phyloP scores from a whole-genome alignment of 2,888 invertebrate genomes.

The Prosapia bicincta region DNA sequence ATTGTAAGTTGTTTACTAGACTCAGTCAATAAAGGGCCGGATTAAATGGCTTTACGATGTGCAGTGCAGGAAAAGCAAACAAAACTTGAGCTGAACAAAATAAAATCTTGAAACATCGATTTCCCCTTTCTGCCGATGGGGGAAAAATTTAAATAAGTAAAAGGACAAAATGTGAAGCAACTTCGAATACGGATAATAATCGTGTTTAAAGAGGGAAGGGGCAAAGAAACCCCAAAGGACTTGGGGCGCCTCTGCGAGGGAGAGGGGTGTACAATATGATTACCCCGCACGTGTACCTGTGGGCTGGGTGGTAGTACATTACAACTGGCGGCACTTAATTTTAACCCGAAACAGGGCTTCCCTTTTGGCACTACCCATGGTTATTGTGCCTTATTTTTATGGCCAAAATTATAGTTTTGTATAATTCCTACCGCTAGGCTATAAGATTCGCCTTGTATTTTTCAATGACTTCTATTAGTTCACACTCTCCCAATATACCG shows the following conservation, averaged over 20 bases:
- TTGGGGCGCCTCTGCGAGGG: not conserved
- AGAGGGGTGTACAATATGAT: not conserved
- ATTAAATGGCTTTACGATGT: not conserved
- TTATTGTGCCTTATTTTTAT: no score
- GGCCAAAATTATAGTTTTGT: no score
- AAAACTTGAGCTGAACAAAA: not conserved
- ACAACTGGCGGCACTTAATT: not conserved
- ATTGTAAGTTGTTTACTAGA: not conserved
- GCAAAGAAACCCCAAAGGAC: not conserved
- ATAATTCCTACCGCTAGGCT: no score
- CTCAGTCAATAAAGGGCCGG: not conserved
- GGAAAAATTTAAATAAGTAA: slow-evolving; percentile 20
- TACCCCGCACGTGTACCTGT: not conserved
- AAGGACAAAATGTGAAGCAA: slow-evolving; percentile 18
- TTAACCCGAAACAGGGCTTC: no score
- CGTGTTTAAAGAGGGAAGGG: slow-evolving; percentile 16
- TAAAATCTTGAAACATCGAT: not conserved
- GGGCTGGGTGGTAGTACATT: not conserved
- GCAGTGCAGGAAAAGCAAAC: not conserved
- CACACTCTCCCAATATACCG: no score
- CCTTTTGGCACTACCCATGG: no score
- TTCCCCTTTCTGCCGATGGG: not conserved
- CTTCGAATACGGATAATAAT: slow-evolving; percentile 20
- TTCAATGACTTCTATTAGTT: no score
- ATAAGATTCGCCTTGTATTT: no score